These are phyloP conservation scores for Sycophila texana DNA, from an alignment of 2,888 invertebrate genomes.

Conservation along the genomic window DNA sequence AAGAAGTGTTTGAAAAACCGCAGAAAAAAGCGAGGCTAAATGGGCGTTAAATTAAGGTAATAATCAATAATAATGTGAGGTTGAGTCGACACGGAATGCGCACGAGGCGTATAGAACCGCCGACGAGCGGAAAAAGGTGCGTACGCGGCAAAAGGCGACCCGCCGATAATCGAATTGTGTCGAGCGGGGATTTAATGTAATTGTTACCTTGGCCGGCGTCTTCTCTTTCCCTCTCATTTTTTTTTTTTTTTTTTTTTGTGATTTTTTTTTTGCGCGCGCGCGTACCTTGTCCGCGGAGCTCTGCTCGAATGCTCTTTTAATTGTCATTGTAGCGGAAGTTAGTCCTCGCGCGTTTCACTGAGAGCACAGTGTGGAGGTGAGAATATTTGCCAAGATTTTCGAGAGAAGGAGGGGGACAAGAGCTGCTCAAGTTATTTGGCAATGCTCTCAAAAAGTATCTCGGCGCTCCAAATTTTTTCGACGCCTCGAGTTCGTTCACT, in stretches of 20 bases:
- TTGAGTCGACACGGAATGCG: not conserved
- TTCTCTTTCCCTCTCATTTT: not conserved
- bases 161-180: slow-evolving; percentile 60
- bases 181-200: slow-evolving; percentile 53
- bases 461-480: slow-evolving; percentile 48
- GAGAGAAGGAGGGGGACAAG: slow-evolving; percentile 12
- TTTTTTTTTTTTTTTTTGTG: not conserved
- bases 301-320: slow-evolving; percentile 61
- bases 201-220: slow-evolving; percentile 54
- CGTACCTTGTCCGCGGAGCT: slow-evolving; percentile 7
- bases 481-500: not conserved
- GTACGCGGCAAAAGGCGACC: slow-evolving; percentile 50
- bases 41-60: slow-evolving; percentile 42
- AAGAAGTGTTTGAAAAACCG: not conserved
- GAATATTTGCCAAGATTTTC: slow-evolving; percentile 56
- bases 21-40: slow-evolving; percentile 14
- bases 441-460: slow-evolving; percentile 51
- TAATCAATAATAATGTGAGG: slow-evolving; percentile 13
- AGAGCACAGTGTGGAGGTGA: slow-evolving; percentile 54
- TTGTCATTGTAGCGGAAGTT: slow-evolving; percentile 51
- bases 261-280: not conserved
- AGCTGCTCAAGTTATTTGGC: slow-evolving; percentile 56
- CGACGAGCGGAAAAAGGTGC: slow-evolving; percentile 33
- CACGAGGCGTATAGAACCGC: too few relatives aligned
- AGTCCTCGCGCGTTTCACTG: slow-evolving; percentile 53